Evolutionary conservation across 1,140 invertebrate genomes (phyloP), one percentile per base, ranked within the genome.

Genomic region (Drosophila truncata): DNA sequence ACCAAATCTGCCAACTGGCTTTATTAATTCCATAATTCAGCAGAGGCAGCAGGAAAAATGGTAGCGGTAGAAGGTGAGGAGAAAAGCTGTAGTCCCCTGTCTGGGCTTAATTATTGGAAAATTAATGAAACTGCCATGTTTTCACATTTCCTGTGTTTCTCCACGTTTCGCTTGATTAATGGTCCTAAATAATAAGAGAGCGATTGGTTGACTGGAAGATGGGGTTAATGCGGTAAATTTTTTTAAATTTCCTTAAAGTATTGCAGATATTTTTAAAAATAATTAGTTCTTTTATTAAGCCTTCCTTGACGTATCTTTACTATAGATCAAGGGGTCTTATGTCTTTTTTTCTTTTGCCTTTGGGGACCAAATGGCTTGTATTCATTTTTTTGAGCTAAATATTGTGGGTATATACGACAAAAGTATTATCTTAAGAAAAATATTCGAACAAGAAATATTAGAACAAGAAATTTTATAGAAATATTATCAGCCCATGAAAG

Each of bases 11-110:
- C 67, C 78, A 82, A 82, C 74, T 82, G 74, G 41, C 72, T 85
- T 90, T 90, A 88, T 88, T 88, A 88, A 88, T 90, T 88, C 83
- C 84, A 90, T 90, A 88, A 88, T 88, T 88, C 81, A 90, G 61
- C 57, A 49, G 58, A 44, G 55, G 59, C 77, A 49, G 65, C 60
- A 52, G 67, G 31, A 62, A 75, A 61, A 80, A 79, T 72, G 46
- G 42, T 35, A 13, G n/a, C 16, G 16, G 11, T 8, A 7, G 37
- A 18, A n/a, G 37, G 47, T 41, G 27, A 16, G 27, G 37, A 6
- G 50, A 41, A 47, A 41, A 59, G 35, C 47, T 31, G 46, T 55
- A 55, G 62, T 59, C 58, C 50, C 49, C 39, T 70, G 55, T 73
- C 47, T 79, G 55, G 50, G 78, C 85, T 88, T 90, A 90, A 88